Evolutionary conservation across 2,888 invertebrate genomes (phyloP).

Genomic region (Noctua pronuba): DNA sequence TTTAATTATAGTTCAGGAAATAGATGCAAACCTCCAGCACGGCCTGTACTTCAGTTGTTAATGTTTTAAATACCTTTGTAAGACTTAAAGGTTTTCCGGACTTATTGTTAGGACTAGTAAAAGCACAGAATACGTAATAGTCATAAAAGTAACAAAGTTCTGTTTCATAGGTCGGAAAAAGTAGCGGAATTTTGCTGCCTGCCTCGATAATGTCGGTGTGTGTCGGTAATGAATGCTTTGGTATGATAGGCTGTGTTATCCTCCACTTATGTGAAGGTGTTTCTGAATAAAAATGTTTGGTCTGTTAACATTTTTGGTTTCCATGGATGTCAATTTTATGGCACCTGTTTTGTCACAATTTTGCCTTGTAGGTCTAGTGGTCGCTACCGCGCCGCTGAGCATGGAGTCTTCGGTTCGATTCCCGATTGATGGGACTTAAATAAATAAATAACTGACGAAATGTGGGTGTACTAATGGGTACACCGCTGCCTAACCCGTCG

Average conservation of each 20-base stretch:
- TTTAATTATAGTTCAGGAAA: constrained; percentile 63
- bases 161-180: constrained; percentile 6
- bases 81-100: constrained; percentile 21
- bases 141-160: constrained; percentile 29
- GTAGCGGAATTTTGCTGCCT: neutral
- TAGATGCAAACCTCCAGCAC: constrained; percentile 24
- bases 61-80: constrained; percentile 41
- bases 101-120: constrained; percentile 17
- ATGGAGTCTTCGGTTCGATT: no score
- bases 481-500: no score
- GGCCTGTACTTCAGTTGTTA: constrained; percentile 18
- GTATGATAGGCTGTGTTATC: neutral
- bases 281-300: neutral
- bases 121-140: neutral
- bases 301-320: neutral
- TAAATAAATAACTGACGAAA: no score
- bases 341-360: no score
- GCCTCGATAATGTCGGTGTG: neutral
- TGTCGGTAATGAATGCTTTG: neutral
- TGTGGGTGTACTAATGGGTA: no score
- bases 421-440: no score
- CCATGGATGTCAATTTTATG: neutral
- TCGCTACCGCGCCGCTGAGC: no score
- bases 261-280: neutral
- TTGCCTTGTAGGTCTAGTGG: no score